Evolutionary conservation across 1,140 invertebrate species (phyloP), one percentile per base, ranked within the genome.

Genomic region (Habropoda laboriosa): DNA sequence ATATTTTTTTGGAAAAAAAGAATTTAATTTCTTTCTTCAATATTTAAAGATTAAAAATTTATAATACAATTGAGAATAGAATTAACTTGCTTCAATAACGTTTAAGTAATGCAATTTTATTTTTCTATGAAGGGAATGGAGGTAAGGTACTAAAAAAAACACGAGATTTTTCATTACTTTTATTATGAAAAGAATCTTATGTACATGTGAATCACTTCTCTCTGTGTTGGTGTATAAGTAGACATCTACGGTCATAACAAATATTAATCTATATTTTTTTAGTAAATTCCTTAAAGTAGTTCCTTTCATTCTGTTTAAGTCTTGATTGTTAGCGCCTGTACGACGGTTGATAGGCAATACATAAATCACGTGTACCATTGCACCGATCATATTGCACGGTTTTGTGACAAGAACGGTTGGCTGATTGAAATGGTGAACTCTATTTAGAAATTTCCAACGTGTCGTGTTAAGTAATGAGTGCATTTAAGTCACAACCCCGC

Each of bases 171-270:
- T 75, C 13, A 61, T 21, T 60, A n/a, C n/a, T 86, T 89, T 88
- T 88, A 87, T 86, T 87, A 86, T 21, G 57, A 89, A 88, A 87
- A 58, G 74, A 87, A 82, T 78, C 40, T 88, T 89, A 88, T 89
- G 67, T 89, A 89, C 88, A 89, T 81, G 80, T 81, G 57, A 58
- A 75, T 82, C 67, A 57, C 49, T 68, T 53, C 49, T 82, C 40
- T 82, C 21, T 49, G 63, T 49, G 8, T 71, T n/a, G 27, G 45
- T 79, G 58, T 82, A 84, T 71, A 84, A 85, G 77, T 85, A 63
- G 45, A 76, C 30, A 57, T 83, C 70, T 87, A 86, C 5, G 45
- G 21, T 82, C 77, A 74, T 88, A 89, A 86, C 82, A 85, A 88
- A 88, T 77, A 81, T 85, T 87, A 88, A 60, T 61, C 75, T 85